Evolutionary conservation across 2,888 invertebrate genomes (phyloP).

Genomic region (Amphimallon solstitiale): DNA sequence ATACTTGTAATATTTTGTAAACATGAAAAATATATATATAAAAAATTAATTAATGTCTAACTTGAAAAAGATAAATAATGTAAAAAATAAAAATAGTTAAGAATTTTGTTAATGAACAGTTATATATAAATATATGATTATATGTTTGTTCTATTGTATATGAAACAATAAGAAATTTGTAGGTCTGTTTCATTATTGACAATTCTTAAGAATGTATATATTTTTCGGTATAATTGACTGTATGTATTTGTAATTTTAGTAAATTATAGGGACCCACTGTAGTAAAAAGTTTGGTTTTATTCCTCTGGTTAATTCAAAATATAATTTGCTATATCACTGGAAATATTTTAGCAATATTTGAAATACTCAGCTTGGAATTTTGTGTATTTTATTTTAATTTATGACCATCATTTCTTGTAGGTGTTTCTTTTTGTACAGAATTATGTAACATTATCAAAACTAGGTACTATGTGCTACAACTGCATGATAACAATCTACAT

Average conservation of each 20-base stretch:
- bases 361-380: background rate
- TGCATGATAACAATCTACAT: no score
- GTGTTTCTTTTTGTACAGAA: no score
- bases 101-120: background rate
- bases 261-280: conserved; percentile 32
- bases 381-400: background rate
- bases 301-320: background rate
- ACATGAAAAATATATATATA: background rate
- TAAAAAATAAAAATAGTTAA: background rate
- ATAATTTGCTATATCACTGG: no score
- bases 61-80: background rate
- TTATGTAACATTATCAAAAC: no score
- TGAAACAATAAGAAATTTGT: background rate
- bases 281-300: background rate
- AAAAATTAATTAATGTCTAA: background rate
- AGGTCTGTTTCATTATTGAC: conserved; percentile 7
- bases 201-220: no score
- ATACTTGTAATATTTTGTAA: conserved; percentile 23
- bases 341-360: no score
- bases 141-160: background rate
- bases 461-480: no score
- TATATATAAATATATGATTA: background rate
- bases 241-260: conserved; percentile 15
- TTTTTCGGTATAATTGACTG: no score
- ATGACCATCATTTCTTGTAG: background rate